Conservation (phyloP, 2,797 vertebrate species). For the Lycodopsis pacificus region DNA sequence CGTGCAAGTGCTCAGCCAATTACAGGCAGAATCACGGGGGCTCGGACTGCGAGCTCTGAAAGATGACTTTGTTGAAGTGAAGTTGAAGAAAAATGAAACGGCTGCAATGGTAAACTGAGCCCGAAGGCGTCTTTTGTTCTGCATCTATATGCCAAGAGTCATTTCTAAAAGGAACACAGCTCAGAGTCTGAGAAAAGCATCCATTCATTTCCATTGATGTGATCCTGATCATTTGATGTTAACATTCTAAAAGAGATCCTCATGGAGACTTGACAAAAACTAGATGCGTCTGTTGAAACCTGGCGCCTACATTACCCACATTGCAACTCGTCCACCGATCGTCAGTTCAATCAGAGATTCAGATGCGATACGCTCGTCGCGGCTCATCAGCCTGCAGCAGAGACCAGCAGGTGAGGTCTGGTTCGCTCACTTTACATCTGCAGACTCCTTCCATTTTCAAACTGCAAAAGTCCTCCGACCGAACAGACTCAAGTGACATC, state of each 20-base stretch:
- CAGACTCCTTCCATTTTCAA: too few species aligned
- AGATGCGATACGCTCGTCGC: not conserved
- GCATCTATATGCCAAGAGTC: conserved; percentile 26
- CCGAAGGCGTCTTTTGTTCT: conserved; percentile 2
- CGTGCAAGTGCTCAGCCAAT: conserved; percentile 30
- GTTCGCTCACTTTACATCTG: too few species aligned
- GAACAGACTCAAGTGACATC: too few species aligned
- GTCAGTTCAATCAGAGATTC: not conserved
- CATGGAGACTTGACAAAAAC: too few species aligned
- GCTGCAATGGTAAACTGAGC: conserved; percentile 23
- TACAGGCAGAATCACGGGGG: conserved; percentile 12
- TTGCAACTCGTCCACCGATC: not conserved
- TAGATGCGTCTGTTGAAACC: not conserved
- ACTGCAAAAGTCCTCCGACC: too few species aligned
- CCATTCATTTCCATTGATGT: not conserved
- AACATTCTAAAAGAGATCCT: not conserved
- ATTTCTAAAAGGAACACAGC: not conserved
- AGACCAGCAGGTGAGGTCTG: too few species aligned
- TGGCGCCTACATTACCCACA: not conserved
- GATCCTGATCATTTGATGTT: not conserved
- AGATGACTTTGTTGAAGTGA: conserved; percentile 14
- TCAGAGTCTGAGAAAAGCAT: not conserved
- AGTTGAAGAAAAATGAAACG: conserved; percentile 15
- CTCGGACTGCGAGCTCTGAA: conserved; percentile 1
- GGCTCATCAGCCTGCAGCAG: not conserved